A percentile compares a stretch with the other conserved stretches of the same genome.
phyloP scores from a whole-genome alignment of 2,888 invertebrate genomes.

The Cerastis leucographa region DNA sequence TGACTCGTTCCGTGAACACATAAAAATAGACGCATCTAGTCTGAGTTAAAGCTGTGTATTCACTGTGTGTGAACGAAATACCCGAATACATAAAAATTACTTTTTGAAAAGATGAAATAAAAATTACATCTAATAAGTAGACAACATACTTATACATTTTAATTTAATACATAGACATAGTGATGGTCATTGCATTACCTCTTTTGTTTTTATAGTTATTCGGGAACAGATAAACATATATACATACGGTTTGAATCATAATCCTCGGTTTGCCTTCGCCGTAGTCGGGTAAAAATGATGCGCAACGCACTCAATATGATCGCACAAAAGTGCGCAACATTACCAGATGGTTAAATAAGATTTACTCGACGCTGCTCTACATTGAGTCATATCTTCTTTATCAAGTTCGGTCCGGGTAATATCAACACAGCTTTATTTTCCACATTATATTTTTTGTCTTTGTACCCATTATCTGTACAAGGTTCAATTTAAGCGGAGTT shows the following conservation, averaged over 20 bases:
- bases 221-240: not conserved
- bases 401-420: not conserved
- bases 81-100: not conserved
- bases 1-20: slow-evolving; percentile 40
- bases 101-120: not conserved
- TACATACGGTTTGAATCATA: not conserved
- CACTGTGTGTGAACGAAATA: not conserved
- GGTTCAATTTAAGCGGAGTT: slow-evolving; percentile 57
- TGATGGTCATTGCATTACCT: not conserved
- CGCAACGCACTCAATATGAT: not conserved
- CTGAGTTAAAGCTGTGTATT: slow-evolving; percentile 9
- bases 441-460: slow-evolving; percentile 48
- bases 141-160: too few species aligned
- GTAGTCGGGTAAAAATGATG: not conserved
- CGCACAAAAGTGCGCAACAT: not conserved
- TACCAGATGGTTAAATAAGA: slow-evolving; percentile 15
- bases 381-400: slow-evolving; percentile 2
- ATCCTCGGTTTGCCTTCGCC: not conserved
- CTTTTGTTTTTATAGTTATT: not conserved
- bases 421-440: slow-evolving; percentile 34
- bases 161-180: not conserved
- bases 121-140: too few species aligned
- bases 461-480: slow-evolving; percentile 55
- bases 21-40: slow-evolving; percentile 46
- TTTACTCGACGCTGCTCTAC: slow-evolving; percentile 7